Evolutionary conservation across 1,140 invertebrate genomes (phyloP), one percentile per base, ranked within the genome.

Genomic region (Aethina tumida): DNA sequence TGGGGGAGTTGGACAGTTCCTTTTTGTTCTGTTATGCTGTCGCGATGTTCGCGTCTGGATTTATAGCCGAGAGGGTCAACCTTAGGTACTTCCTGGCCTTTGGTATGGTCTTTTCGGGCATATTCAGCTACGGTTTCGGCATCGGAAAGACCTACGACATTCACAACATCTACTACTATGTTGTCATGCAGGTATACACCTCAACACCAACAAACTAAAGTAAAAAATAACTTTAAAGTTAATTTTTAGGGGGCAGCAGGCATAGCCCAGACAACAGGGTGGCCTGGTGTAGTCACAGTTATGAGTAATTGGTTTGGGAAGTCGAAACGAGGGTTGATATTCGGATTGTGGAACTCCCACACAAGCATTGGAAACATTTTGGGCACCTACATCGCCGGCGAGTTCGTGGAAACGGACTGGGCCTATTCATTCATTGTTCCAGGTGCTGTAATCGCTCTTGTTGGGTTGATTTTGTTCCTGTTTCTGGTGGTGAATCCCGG

Each of bases 261-360:
- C 22, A 69, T 93, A 19, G 76, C 83, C 16, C 91, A 97, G 69
- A 89, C 90, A 0, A 85, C 89, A 10, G 93, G 58, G 30, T 91
- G 85, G 85, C 85, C 93, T 0, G 88, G 89, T 29, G 93, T 96
- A 0, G 91, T 98, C 0, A 81, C 92, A 7, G 79, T 88, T 6
- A 78, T 98, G 13, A 87, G 86, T 7, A 92, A 96, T 56, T 98
- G 94, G 94, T 96, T 92, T 67, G 92, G 91, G 1, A 92, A 87
- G 64, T 74, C 77, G 12, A 91, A 90, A 60, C 70, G 79, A 60
- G 93, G 94, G 13, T 65, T 97, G 5, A 92, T 97, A 45, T 96
- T 97, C 65, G 94, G 94, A 8, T 71, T 97, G 8, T 98, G 74
- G 93, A 97, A 97, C 65, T 93, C 92, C 1, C 93, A 97, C 51